A percentile compares a stretch with the other conserved stretches of the same genome.
Conservation (phyloP, 2,113 vertebrate species). For the Ifrita kowaldi region DNA sequence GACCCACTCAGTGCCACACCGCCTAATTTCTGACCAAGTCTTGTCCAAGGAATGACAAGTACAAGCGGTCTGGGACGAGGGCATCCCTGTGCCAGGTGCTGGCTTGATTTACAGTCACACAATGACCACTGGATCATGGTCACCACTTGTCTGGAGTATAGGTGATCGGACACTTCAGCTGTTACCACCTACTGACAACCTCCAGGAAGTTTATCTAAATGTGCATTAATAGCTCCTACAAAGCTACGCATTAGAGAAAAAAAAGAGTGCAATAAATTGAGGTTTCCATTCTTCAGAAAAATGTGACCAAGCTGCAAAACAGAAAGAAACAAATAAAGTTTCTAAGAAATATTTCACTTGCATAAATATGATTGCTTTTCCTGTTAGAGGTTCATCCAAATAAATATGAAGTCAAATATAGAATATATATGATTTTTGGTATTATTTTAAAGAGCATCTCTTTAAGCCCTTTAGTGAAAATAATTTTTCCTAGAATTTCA, state of each 20-base stretch:
- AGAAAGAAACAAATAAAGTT: neutral
- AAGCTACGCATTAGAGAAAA: neutral
- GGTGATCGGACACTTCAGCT: neutral
- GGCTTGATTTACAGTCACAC: neutral
- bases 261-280: neutral
- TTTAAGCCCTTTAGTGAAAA: neutral
- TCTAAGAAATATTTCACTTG: neutral
- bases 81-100: neutral
- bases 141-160: neutral
- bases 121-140: rapidly evolving
- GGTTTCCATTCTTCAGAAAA: neutral
- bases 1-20: rapidly evolving
- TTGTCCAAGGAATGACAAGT: neutral
- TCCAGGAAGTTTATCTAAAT: neutral
- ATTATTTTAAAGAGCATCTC: neutral
- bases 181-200: neutral
- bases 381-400: neutral
- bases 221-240: neutral
- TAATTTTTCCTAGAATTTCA: neutral
- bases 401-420: neutral
- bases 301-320: neutral
- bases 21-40: neutral
- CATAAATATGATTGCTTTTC: neutral
- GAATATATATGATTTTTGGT: neutral
- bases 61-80: rapidly evolving